Base-by-base conservation (phyloP, 2,113 vertebrate species). In the Erinaceus europaeus region DNA sequence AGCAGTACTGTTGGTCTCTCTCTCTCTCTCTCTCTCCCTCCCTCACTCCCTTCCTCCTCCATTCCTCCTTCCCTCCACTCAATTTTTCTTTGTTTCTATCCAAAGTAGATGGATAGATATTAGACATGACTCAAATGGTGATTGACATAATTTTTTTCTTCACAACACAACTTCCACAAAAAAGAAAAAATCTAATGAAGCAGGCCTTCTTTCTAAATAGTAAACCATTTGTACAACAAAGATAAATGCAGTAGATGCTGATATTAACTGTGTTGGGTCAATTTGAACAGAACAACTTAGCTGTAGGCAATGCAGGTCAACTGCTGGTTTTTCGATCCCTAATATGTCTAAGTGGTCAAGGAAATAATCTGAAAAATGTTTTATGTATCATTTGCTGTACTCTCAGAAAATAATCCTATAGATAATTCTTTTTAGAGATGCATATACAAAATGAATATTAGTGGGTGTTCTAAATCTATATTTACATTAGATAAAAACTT, bases 291-390 rank as follows among this genome's bases (percentile, higher is more conserved):
- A 77, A 78, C 18, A 36, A 2, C 59, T 90, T 36, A 73, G 44
- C 61, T 74, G 91, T 78, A 94, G 89, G 81, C 80, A 75, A 90
- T 90, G 52, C 65, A 96, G 80, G 20, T 6, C 1, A 15, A 94
- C 48, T 62, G 62, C 89, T 94, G 84, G 76, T 65, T 65, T 7
- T 90, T 71, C 75, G 80, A 95, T 96, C 95, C 93, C 88, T 84
- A 91, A 34, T 52, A 53, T 17, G 92, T 92, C 78, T 75, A 32
- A 88, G 85, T 6, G 69, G 86, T 94, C 52, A 90, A 9, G 84
- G 64, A 91, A 89, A 17, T 88, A 67, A 68, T 53, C 21, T 67
- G 0, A 80, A 91, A 46, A 0, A 44, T 9, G 21, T 59, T 44
- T 80, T 74, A 69, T 50, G n/a, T 44, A 48, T 27, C 44, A 5